Evolutionary conservation across 2,113 vertebrate genomes (phyloP), one percentile per base, ranked within the genome.

Genomic region (Genyomyrus donnyi): DNA sequence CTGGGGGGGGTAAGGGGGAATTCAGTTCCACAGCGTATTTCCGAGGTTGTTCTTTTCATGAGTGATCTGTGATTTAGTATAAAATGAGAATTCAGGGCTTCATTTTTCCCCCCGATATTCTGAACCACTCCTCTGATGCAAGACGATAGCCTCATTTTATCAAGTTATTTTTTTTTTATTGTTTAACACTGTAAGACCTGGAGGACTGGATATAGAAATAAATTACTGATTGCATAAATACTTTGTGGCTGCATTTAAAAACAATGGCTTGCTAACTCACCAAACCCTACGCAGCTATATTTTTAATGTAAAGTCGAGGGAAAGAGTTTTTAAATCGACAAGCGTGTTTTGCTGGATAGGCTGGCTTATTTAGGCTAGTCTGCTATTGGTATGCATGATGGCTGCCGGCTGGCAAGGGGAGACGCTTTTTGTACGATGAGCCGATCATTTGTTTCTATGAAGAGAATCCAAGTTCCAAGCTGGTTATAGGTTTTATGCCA

Each of bases 401-500:
- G 45, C 39, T 85, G 45, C 45, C 17, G 74, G 74, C 35, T 80
- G 74, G 35, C 31, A 19, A 77, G 31, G 74, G 74, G 31, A 80
- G 35, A 42, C 35, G 4, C 35, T 80, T 27, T 70, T 70, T 70
- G 62, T 70, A 70, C 35, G 35, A 80, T 80, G 74, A 80, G 31
- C 74, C 35, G 74, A 42, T 80, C 45, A 48, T 85, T 45, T 85
- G 83, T 85, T 45, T 85, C 39, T 46, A 46, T 85, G 83, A 24
- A 46, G 45, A 85, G 83, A 85, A 85, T 85, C 83, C 21, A 24
- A 48, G 39, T 85, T 85, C 83, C 83, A 85, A 46, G 83, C 83
- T 85, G 83, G 83, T 85, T 85, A n/a, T 24, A 85, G 74, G 74
- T 35, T 85, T 85, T 85, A 45, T 74, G 56, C 74, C 74, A 80